Evolutionary conservation across 2,797 vertebrate genomes (phyloP), one percentile per base, ranked within the genome.

Genomic region (Sylvilagus floridanus): DNA sequence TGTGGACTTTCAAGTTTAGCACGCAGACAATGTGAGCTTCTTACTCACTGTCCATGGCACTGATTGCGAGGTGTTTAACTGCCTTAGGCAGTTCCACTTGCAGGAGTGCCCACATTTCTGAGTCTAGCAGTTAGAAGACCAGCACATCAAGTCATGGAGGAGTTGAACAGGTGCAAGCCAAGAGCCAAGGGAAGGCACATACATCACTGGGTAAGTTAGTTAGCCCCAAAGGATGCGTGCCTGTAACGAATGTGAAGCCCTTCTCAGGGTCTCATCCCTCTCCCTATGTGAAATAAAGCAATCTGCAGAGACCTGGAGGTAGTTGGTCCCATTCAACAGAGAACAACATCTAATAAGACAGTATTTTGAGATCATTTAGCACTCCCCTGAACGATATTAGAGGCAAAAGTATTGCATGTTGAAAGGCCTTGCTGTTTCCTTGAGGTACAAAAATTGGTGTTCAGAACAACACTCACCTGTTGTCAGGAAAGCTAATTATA

Each of bases 401-500:
- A 93, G 28, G 28, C 42, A 83, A 84, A 30, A 69, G 12, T 26
- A 11, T 13, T 32, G 8, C n/a, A 24, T 13, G 17, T 72, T 37
- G 16, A 26, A 85, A 82, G 52, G 4, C 37, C 60, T 88, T 84
- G 22, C 24, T 75, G 17, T 37, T 12, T 65, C 32, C 24, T 22
- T 6, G 7, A 76, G 7, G n/a, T 7, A 57, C 17, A 89, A 42
- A 79, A 21, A 14, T 54, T 81, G 60, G 11, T 76, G 13, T 63
- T 79, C 30, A 72, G 37, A 77, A 81, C 5, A 47, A 77, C 2
- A 63, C 6, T 57, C 71, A 28, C 0, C 37, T 1, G 4, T 60
- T 12, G 66, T 32, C 19, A 87, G 88, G 77, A 35, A 96, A 82
- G 30, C 8, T 35, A 73, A 87, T 24, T 63, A 30, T 21, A n/a